phyloP scores from a whole-genome alignment of 2,113 vertebrate species.

The Tauraco erythrolophus region DNA sequence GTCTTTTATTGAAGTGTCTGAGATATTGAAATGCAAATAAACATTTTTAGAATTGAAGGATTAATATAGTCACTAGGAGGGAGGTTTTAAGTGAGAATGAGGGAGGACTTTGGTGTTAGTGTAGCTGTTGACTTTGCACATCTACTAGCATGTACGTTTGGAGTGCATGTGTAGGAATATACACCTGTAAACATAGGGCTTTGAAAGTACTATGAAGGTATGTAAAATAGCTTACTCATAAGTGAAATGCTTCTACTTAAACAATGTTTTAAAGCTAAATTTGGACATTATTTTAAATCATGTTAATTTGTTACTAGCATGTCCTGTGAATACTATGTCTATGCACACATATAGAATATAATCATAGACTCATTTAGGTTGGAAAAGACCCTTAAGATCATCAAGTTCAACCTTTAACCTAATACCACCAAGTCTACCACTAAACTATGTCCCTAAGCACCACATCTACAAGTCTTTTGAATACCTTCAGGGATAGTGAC shows the following conservation, averaged over 20 bases:
- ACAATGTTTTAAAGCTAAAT: not conserved
- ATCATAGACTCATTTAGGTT: too few species aligned
- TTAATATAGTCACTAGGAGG: not conserved
- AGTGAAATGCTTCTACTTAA: not conserved
- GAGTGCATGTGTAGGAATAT: not conserved
- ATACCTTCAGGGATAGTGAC: too few species aligned
- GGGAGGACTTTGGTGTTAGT: not conserved
- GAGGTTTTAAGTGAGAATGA: not conserved
- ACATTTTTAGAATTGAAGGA: not conserved
- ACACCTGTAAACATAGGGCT: not conserved
- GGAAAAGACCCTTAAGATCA: too few species aligned
- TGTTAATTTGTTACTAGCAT: not conserved
- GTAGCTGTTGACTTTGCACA: not conserved
- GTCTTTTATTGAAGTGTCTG: not conserved
- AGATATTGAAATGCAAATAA: not conserved
- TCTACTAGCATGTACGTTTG: not conserved
- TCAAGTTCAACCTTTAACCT: too few species aligned
- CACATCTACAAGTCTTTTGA: too few species aligned
- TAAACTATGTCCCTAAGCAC: too few species aligned
- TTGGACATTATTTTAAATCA: not conserved
- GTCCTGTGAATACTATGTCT: not conserved
- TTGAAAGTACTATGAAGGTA: not conserved
- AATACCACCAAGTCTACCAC: too few species aligned
- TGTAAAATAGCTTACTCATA: not conserved
- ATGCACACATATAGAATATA: not conserved